Evolutionary conservation across 2,113 vertebrate genomes (phyloP), one percentile per base, ranked within the genome.

Genomic region (Notarius quadriscutis): DNA sequence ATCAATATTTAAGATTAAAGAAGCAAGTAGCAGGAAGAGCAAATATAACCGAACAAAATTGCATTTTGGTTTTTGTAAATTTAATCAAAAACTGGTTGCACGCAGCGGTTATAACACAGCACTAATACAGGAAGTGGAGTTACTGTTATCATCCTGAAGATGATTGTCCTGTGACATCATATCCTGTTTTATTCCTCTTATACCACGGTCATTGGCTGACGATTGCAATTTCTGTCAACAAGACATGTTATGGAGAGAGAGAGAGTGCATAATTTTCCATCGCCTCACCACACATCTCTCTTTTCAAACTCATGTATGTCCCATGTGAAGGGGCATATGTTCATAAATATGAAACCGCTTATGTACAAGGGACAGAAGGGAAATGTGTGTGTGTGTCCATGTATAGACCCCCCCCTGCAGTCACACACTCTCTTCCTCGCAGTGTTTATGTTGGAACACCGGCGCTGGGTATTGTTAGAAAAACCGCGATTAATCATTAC

Each of bases 401-500:
- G 58, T 62, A 86, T 81, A 41, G 81, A 51, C 30, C 20, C 58
- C 81, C 88, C 84, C 74, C 74, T 51, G 79, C 81, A 87, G 30
- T 87, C 83, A 81, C 86, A 85, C 65, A 57, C 84, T 65, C 74
- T 78, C 55, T 63, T 83, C 67, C 89, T 88, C 75, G 60, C 67
- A 90, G 78, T 34, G 53, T 90, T 92, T 83, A 91, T 91, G 90
- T 90, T 79, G 81, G 86, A 90, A 89, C 91, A 92, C 87, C 87
- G 80, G 89, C 93, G 90, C 90, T 88, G 53, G 85, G 90, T 84
- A 89, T 91, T 93, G 88, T 92, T 91, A 91, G 92, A 89, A 93
- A 94, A 94, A 92, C 80, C 86, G 83, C 71, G 90, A 95, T 94
- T 92, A 94, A 94, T 94, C 90, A 93, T 93, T 94, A 92, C 87